Conservation (phyloP, 2,797 vertebrate species). For the Avahi laniger region DNA sequence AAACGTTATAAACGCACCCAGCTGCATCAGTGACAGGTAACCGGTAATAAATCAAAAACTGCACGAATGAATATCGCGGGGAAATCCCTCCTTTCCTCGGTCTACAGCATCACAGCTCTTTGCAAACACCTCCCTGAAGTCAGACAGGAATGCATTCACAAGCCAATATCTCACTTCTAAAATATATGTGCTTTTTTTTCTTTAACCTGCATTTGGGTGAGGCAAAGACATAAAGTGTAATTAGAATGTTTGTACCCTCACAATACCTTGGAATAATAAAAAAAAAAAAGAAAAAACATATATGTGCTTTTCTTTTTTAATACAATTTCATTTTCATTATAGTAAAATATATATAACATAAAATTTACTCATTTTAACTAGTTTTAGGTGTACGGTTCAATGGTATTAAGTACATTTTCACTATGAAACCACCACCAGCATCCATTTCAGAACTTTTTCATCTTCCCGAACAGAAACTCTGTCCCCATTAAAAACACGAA, state of each 20-base stretch:
- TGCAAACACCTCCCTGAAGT: neutral
- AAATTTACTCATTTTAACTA: neutral
- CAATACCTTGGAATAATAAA: no score
- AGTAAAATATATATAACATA: neutral
- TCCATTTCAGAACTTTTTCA: neutral
- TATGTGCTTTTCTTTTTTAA: neutral
- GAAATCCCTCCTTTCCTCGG: neutral
- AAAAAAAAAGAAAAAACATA: no score
- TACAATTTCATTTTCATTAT: neutral
- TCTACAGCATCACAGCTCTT: neutral
- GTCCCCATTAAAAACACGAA: fast-evolving
- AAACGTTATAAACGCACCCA: fast-evolving
- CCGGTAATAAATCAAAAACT: fast-evolving
- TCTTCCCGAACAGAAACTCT: neutral
- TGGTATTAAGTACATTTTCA: fast-evolving
- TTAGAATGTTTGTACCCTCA: no score
- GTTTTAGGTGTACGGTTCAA: no score
- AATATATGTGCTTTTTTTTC: neutral
- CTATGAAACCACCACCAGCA: fast-evolving
- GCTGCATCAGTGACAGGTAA: neutral
- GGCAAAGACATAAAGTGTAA: no score
- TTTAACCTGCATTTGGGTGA: no score
- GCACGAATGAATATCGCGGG: fast-evolving
- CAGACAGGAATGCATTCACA: neutral
- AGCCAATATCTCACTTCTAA: neutral